Evolutionary conservation across 2,888 invertebrate species (phyloP).

Genomic region (Mycalesis mineus): DNA sequence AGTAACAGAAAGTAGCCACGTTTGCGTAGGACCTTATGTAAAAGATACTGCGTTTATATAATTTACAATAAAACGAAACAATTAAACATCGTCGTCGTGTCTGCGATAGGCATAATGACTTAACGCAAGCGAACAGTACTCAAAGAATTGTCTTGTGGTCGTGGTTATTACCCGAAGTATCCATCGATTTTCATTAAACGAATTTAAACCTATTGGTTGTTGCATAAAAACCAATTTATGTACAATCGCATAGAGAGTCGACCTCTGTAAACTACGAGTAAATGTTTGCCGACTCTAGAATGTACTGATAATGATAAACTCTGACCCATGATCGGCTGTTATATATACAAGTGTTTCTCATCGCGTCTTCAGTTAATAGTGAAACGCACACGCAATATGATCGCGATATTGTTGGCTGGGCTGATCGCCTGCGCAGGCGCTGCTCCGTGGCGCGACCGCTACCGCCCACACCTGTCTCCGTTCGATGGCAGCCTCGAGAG

Average conservation of each 20-base stretch:
- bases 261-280: conserved; percentile 5
- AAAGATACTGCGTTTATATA: neutral
- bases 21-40: neutral
- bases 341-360: conserved; percentile 35
- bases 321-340: conserved; percentile 40
- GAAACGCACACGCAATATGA: conserved; percentile 37
- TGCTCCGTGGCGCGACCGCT: conserved; percentile 34
- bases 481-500: conserved; percentile 34
- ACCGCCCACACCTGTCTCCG: conserved; percentile 19
- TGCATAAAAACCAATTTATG: neutral
- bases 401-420: conserved; percentile 41
- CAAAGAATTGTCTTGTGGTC: neutral
- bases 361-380: conserved; percentile 14
- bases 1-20: neutral
- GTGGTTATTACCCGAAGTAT: neutral
- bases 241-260: neutral
- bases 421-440: conserved; percentile 47
- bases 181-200: neutral
- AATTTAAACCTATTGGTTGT: neutral
- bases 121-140: neutral
- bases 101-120: neutral
- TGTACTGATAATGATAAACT: conserved; percentile 50
- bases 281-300: conserved; percentile 41
- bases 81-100: neutral
- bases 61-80: neutral